A percentile compares a stretch with the other conserved stretches of the same genome.
Evolutionary conservation across 2,113 vertebrate genomes (phyloP).

Genomic region (Donacobius atricapilla): DNA sequence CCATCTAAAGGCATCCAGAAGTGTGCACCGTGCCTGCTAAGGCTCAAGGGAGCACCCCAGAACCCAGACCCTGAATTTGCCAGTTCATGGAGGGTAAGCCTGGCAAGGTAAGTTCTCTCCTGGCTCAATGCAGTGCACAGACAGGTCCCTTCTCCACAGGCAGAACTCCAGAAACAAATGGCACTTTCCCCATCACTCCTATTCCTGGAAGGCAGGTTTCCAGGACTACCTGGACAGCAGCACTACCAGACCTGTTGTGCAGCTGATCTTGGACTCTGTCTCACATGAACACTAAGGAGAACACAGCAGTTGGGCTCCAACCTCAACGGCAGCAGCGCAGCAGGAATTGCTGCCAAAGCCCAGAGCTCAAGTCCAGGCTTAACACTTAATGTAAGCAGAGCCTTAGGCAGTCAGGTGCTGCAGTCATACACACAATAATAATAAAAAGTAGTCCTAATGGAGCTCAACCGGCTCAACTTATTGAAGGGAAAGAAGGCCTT

Average conservation of each 20-base stretch:
- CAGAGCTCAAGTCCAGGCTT: slow-evolving; percentile 62
- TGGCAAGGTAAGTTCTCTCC: background rate
- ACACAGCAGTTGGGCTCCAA: background rate
- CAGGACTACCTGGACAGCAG: slow-evolving; percentile 17
- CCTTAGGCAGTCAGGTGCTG: slow-evolving; percentile 66
- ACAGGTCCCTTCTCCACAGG: background rate
- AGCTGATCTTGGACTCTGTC: slow-evolving; percentile 37
- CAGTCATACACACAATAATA: slow-evolving; percentile 47
- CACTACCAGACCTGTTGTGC: background rate
- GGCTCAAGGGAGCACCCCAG: background rate
- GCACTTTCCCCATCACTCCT: background rate
- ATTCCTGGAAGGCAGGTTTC: slow-evolving; percentile 43
- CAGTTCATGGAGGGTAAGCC: background rate
- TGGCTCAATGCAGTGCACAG: background rate
- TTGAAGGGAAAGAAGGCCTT: slow-evolving; percentile 9
- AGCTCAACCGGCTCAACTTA: slow-evolving; percentile 33
- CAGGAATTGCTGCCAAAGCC: slow-evolving; percentile 57
- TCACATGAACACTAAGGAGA: background rate
- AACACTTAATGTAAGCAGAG: slow-evolving; percentile 60
- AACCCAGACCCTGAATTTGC: background rate
- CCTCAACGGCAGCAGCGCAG: background rate
- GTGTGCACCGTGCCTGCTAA: accelerated
- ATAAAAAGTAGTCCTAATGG: slow-evolving; percentile 52
- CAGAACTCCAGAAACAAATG: background rate
- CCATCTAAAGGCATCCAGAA: background rate